These are phyloP conservation scores for Penaeus chinensis DNA, from an alignment of 1,140 invertebrate species.

Conservation along the genomic window DNA sequence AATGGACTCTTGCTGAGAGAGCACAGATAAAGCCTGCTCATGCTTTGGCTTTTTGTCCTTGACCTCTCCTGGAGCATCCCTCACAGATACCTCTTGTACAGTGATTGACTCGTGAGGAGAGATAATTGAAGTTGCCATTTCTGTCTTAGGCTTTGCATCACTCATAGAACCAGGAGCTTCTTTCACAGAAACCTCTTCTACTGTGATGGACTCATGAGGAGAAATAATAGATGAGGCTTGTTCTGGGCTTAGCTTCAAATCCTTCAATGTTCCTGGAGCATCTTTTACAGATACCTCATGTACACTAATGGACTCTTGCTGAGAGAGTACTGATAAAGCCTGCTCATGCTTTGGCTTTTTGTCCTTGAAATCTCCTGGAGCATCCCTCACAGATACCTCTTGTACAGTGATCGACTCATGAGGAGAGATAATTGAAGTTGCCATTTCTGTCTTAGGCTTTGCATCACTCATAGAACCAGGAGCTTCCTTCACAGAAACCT, in stretches of 20 bases:
- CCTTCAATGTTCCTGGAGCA: constrained; percentile 69
- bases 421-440: constrained; percentile 69
- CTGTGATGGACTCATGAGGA: constrained; percentile 65
- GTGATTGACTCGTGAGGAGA: constrained; percentile 46
- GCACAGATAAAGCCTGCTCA: constrained; percentile 36
- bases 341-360: constrained; percentile 68
- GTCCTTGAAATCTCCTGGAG: constrained; percentile 7
- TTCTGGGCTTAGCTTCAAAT: constrained; percentile 67
- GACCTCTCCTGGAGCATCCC: constrained; percentile 27
- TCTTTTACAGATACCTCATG: constrained; percentile 71
- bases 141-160: constrained; percentile 31
- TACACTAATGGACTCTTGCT: constrained; percentile 68
- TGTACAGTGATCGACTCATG: constrained; percentile 65
- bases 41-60: constrained; percentile 29
- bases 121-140: constrained; percentile 42
- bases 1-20: constrained; percentile 45
- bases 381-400: constrained; percentile 49
- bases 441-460: constrained; percentile 67
- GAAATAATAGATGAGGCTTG: constrained; percentile 70
- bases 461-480: constrained; percentile 69
- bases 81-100: constrained; percentile 40
- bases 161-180: constrained; percentile 22
- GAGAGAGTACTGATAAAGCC: constrained; percentile 70
- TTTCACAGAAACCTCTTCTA: constrained; percentile 49
- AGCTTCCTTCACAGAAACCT: constrained; percentile 71